These are phyloP conservation scores for Manis pentadactyla DNA, from an alignment of 2,797 vertebrate genomes.

Conservation along the genomic window DNA sequence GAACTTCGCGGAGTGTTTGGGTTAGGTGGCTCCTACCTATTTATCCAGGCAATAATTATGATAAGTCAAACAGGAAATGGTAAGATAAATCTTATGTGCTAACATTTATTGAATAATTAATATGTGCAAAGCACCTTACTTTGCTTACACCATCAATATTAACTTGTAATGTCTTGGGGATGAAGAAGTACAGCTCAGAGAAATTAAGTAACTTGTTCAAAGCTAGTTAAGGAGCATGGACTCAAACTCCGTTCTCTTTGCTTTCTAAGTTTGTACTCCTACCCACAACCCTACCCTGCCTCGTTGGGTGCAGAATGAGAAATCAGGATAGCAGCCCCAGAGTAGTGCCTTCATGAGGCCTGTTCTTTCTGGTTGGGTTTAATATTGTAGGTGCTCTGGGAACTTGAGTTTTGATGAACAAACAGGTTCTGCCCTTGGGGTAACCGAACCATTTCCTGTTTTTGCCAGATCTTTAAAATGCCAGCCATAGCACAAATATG, in stretches of 20 bases:
- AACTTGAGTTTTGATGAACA: neutral
- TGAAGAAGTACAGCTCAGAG: neutral
- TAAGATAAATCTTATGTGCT: slow-evolving; percentile 43
- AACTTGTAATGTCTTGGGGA: slow-evolving; percentile 55
- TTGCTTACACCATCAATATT: neutral
- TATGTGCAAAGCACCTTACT: slow-evolving; percentile 1
- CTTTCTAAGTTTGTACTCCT: neutral
- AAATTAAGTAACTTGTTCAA: slow-evolving; percentile 43
- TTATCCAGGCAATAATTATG: neutral
- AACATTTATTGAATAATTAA: neutral
- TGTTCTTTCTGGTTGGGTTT: neutral
- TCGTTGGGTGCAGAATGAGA: neutral
- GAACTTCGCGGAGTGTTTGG: neutral
- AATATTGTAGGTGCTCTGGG: neutral
- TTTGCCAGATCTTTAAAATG: neutral
- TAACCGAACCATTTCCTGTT: neutral
- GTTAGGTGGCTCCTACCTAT: neutral
- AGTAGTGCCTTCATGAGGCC: neutral
- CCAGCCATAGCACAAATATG: neutral
- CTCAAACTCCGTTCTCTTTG: neutral
- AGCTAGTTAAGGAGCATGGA: neutral
- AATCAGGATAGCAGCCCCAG: neutral
- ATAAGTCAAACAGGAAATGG: neutral
- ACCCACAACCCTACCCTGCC: neutral
- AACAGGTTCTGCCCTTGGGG: neutral